Conservation (phyloP, 2,888 invertebrate species). For the Phorcus lineatus region DNA sequence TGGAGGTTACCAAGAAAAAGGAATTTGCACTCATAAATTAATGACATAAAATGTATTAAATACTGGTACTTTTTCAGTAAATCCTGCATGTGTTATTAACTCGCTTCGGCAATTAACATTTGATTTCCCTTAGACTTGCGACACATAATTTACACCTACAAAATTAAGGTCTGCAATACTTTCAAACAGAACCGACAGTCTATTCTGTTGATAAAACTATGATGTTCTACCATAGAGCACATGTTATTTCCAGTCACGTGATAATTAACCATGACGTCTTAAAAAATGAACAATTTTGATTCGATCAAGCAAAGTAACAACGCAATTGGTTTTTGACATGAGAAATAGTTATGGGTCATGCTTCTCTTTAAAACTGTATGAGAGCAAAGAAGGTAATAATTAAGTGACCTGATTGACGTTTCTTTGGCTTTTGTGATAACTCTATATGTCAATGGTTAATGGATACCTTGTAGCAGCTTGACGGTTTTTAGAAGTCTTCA, state of each 20-base stretch:
- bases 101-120: neutral
- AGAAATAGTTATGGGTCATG: neutral
- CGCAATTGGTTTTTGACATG: neutral
- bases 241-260: neutral
- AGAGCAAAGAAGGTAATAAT: neutral
- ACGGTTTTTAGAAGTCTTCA: neutral
- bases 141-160: too few relatives aligned
- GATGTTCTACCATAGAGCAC: too few relatives aligned
- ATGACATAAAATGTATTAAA: too few relatives aligned
- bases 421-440: neutral
- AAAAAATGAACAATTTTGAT: neutral
- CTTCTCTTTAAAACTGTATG: neutral
- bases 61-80: too few relatives aligned
- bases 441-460: neutral
- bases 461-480: neutral
- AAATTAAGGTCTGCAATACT: too few relatives aligned
- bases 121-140: too few relatives aligned
- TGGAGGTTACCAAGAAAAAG: too few relatives aligned
- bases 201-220: neutral
- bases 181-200: too few relatives aligned
- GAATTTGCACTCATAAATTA: too few relatives aligned
- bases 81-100: too few relatives aligned
- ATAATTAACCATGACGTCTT: neutral
- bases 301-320: too few relatives aligned
- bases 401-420: neutral